These are phyloP conservation scores for Haliclona indistincta DNA, from an alignment of 37 sponge, comb jelly and placozoan species.

Conservation along the genomic window DNA sequence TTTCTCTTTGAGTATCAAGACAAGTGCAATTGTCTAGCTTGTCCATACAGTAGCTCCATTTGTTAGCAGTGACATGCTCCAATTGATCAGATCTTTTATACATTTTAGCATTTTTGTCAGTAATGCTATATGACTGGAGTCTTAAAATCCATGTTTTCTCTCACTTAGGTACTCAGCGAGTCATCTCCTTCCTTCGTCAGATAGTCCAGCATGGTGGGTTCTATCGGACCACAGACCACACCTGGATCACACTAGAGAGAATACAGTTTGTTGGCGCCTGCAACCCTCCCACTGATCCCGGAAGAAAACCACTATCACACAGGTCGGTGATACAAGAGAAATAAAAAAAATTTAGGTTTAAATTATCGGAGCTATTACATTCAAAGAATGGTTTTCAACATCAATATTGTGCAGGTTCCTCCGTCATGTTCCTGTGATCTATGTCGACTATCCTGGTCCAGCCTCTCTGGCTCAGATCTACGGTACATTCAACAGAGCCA, in stretches of 20 bases:
- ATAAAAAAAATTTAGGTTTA: neutral
- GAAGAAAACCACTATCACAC: slow-evolving; percentile 90
- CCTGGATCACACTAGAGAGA: slow-evolving; percentile 90
- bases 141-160: neutral
- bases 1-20: neutral
- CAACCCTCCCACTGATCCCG: slow-evolving; percentile 98
- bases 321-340: slow-evolving; percentile 34
- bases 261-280: slow-evolving; percentile 99
- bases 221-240: slow-evolving; percentile 90
- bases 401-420: slow-evolving; percentile 74
- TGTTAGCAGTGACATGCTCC: too few relatives aligned
- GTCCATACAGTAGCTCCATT: too few relatives aligned
- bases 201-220: slow-evolving; percentile 97
- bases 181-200: slow-evolving; percentile 96
- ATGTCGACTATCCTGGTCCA: slow-evolving; percentile 96
- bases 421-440: slow-evolving; percentile 96
- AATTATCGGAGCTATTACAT: too few relatives aligned
- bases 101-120: neutral
- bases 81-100: neutral
- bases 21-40: too few relatives aligned
- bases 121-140: neutral
- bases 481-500: slow-evolving; percentile 97
- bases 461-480: slow-evolving; percentile 95
- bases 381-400: neutral
- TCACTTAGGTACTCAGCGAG: slow-evolving; percentile 86